Conservation (phyloP, 2,888 invertebrate genomes). For the Agrochola macilenta region DNA sequence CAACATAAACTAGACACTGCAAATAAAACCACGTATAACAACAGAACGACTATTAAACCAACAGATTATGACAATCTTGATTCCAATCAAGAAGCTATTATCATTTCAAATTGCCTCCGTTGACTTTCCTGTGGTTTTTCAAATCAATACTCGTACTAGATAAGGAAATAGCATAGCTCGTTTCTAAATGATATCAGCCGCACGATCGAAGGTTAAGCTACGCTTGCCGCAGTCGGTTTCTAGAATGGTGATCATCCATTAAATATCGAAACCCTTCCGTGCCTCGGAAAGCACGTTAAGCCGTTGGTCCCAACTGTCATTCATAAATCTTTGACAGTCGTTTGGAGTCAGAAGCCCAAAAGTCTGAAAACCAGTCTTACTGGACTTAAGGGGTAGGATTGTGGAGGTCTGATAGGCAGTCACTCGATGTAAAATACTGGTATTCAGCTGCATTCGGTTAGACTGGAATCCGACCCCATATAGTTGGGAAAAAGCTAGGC, state of each 20-base stretch:
- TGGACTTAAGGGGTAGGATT: no score
- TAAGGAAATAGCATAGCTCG: slow-evolving; percentile 13
- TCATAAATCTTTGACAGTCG: no score
- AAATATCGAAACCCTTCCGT: no score
- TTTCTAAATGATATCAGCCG: no score
- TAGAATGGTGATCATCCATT: no score
- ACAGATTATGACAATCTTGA: slow-evolving; percentile 32
- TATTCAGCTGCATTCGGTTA: not conserved
- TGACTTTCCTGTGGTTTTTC: slow-evolving; percentile 25
- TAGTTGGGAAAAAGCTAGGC: not conserved
- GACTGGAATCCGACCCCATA: not conserved
- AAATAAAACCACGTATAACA: not conserved
- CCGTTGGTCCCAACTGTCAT: no score
- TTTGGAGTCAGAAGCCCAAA: not conserved
- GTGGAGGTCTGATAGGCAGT: not conserved
- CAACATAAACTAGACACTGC: not conserved
- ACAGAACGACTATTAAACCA: slow-evolving; percentile 4
- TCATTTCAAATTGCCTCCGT: slow-evolving; percentile 38
- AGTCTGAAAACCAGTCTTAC: not conserved
- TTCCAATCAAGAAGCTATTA: slow-evolving; percentile 38
- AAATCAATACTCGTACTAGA: slow-evolving; percentile 19
- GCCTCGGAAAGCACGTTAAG: no score
- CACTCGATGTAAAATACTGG: not conserved
- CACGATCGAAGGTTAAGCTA: no score
- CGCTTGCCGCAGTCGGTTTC: no score